Evolutionary conservation across 2,797 vertebrate genomes (phyloP), one percentile per base, ranked within the genome.

Genomic region (Siniperca undulata): DNA sequence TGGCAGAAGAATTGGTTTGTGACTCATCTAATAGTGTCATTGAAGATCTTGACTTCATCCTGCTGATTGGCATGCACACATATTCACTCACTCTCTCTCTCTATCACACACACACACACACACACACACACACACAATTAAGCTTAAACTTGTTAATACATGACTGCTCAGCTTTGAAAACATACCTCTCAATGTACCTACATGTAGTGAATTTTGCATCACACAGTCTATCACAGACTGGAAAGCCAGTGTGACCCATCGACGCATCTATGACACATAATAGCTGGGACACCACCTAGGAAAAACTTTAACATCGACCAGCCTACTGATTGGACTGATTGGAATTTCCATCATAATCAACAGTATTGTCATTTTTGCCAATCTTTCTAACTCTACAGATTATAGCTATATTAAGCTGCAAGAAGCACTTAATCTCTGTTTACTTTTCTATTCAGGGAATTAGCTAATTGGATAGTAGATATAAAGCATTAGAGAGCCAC

Each of bases 1-100:
- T 77, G 61, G 52, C 70, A 75, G 81, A 83, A 83, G 76, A 89
- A 90, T 88, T 81, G 86, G 78, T 81, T 86, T 70, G 69, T 77
- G 79, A 83, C 81, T 77, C 61, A 52, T 78, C 67, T 70, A 84
- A 87, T 82, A 70, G 77, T 77, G 83, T 86, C 83, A 75, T 36
- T 48, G 70, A 79, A 67, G 64, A 78, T 72, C 64, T 52, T 74
- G 62, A 78, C 83, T 83, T 61, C 20, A 75, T 78, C 68, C 38
- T 5, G 2, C 52, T 82, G 71, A 89, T 79, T 86, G 66, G 61
- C 61, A 4, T 38, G 27, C 38, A 2, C 48, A 22, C 17, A 60
- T 36, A 70, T 42, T 36, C 20, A 61, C 34, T 20, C 9, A n/a
- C 8, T 16, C 16, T 16, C 14, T 20, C 52, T 20, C 52, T 20